These are phyloP conservation scores for Leptobrachium ailaonicum DNA, from an alignment of 2,113 vertebrate species.

Conservation along the genomic window DNA sequence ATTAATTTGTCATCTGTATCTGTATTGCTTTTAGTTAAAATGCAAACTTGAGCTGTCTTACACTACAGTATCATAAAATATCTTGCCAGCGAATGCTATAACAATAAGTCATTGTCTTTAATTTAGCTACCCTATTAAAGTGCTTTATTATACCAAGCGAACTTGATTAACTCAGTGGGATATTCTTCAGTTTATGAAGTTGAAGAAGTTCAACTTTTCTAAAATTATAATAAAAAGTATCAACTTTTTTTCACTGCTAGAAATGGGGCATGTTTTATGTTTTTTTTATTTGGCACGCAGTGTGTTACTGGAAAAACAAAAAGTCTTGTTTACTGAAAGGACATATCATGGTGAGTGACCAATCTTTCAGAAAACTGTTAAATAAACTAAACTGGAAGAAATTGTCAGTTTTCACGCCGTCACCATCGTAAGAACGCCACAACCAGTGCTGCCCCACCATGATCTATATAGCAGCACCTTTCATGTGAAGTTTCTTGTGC, in stretches of 20 bases:
- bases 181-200: slow-evolving; percentile 45
- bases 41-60: slow-evolving; percentile 32
- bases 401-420: too few relatives aligned
- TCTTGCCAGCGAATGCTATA: slow-evolving; percentile 42
- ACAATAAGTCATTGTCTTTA: slow-evolving; percentile 50
- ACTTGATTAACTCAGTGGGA: slow-evolving; percentile 49
- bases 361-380: too few relatives aligned
- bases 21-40: slow-evolving; percentile 21
- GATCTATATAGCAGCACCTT: too few relatives aligned
- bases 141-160: slow-evolving; percentile 47
- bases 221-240: background rate
- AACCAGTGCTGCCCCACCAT: too few relatives aligned
- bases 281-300: too few relatives aligned
- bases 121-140: slow-evolving; percentile 50
- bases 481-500: too few relatives aligned
- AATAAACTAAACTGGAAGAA: too few relatives aligned
- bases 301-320: too few relatives aligned
- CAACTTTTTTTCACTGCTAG: background rate
- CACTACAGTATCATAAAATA: slow-evolving; percentile 45
- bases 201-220: slow-evolving; percentile 38
- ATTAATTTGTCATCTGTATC: background rate
- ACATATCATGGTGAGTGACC: too few relatives aligned
- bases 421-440: too few relatives aligned
- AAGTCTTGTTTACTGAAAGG: too few relatives aligned
- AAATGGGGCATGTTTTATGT: too few relatives aligned